Percentiles rank a stretch among this genome's conserved stretches.
Evolutionary conservation across 2,113 vertebrate genomes (phyloP).

Genomic region (Melanostigma gelatinosum): DNA sequence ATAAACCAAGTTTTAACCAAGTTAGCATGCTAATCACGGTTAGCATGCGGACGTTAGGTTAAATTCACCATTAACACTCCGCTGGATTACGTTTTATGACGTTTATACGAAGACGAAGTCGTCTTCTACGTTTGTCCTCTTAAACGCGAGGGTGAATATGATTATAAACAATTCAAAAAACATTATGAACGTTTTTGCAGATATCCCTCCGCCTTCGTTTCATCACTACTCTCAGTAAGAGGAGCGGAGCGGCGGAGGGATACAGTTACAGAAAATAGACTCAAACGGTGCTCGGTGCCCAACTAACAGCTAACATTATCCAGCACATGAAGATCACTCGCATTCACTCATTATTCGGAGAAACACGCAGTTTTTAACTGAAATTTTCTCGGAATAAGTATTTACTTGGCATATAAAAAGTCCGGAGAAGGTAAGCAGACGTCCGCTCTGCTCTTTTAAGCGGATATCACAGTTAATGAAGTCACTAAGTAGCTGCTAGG

Average conservation of each 20-base stretch:
- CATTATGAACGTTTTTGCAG: rapidly evolving
- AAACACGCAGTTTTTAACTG: neutral
- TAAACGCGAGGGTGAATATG: neutral
- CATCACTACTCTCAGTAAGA: neutral
- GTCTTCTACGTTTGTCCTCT: too few relatives aligned
- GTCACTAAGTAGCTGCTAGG: slow-evolving; percentile 50
- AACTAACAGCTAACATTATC: slow-evolving; percentile 26
- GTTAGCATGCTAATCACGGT: slow-evolving; percentile 31
- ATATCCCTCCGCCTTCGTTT: slow-evolving; percentile 60
- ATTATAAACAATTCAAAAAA: neutral
- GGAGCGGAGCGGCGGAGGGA: slow-evolving; percentile 42
- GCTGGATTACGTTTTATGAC: neutral
- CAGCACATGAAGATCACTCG: neutral
- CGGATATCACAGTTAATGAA: slow-evolving; percentile 37
- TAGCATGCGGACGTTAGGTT: neutral
- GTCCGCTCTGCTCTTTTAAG: neutral
- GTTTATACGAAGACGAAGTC: neutral
- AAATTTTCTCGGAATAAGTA: slow-evolving; percentile 52
- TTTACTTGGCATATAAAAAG: slow-evolving; percentile 30
- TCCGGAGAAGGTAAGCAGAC: slow-evolving; percentile 50
- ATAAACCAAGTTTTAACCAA: neutral
- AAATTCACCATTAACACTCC: too few relatives aligned
- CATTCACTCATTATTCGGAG: neutral
- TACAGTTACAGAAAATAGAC: neutral
- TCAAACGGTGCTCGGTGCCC: neutral